Percentiles rank a stretch among this genome's conserved stretches.
phyloP scores from a whole-genome alignment of 2,113 vertebrate genomes.

The Turdus rufiventris region DNA sequence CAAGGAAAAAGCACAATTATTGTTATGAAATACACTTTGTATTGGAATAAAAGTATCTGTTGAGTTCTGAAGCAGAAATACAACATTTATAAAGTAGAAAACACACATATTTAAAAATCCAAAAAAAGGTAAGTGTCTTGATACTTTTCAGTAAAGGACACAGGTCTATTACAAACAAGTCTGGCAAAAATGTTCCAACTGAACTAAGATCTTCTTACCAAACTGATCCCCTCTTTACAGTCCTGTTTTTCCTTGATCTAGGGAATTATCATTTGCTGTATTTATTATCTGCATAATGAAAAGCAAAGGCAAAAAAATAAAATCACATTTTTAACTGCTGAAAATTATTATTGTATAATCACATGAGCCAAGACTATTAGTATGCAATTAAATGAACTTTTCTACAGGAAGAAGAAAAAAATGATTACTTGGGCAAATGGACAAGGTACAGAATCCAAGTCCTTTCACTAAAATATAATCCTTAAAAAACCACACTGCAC shows the following conservation, averaged over 20 bases:
- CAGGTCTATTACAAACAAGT: neutral
- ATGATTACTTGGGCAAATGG: neutral
- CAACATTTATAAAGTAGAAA: neutral
- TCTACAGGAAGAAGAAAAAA: neutral
- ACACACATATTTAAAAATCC: neutral
- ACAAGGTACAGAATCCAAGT: neutral
- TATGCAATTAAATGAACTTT: neutral
- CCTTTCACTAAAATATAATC: neutral
- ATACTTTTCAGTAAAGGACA: neutral
- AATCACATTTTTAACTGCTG: constrained; percentile 18
- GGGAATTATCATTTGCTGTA: constrained; percentile 45
- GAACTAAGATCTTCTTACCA: constrained; percentile 49
- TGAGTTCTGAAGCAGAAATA: neutral
- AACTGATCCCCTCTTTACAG: constrained; percentile 58
- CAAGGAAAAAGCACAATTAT: neutral
- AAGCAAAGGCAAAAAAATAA: constrained; percentile 47
- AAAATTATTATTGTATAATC: neutral
- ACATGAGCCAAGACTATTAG: neutral
- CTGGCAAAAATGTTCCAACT: constrained; percentile 17
- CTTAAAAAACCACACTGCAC: neutral
- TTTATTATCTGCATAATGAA: constrained; percentile 52
- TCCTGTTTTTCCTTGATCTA: constrained; percentile 58
- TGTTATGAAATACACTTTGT: neutral
- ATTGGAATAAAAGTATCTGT: neutral
- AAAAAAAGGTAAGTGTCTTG: neutral